A percentile compares a stretch with the other conserved stretches of the same genome.
Conservation (phyloP, 2,888 invertebrate genomes). For the Catocala sponsa region DNA sequence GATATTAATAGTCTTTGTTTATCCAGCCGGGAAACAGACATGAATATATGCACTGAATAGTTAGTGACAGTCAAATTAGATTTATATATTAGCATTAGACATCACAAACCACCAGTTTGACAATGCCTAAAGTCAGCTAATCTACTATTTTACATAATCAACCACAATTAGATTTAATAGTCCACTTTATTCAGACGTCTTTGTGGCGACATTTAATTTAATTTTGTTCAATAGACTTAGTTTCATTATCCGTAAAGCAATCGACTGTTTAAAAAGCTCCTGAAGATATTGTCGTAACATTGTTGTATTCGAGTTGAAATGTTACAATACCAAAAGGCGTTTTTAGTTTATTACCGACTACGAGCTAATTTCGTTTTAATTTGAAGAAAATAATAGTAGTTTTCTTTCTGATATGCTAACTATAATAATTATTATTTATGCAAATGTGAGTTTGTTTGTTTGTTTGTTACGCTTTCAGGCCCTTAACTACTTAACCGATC, state of each 20-base stretch:
- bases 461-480: too few relatives aligned
- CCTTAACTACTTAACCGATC: too few relatives aligned
- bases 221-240: slow-evolving; percentile 26
- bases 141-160: slow-evolving; percentile 2
- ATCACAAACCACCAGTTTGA: too few relatives aligned
- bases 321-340: slow-evolving; percentile 31
- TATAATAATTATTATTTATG: too few relatives aligned
- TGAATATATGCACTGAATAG: too few relatives aligned
- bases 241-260: slow-evolving; percentile 29
- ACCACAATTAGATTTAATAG: slow-evolving; percentile 1
- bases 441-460: too few relatives aligned
- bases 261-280: slow-evolving; percentile 26
- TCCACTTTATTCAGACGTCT: background rate
- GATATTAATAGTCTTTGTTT: too few relatives aligned
- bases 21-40: too few relatives aligned
- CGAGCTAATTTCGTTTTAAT: slow-evolving; percentile 1
- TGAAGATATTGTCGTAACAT: slow-evolving; percentile 33
- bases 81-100: too few relatives aligned
- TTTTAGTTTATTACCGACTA: background rate
- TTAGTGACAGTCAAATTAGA: too few relatives aligned
- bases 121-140: background rate
- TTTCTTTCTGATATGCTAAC: too few relatives aligned
- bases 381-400: too few relatives aligned
- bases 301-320: slow-evolving; percentile 25
- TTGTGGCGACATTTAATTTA: background rate